Base-by-base conservation (phyloP, 2,888 invertebrate genomes). In the Ganaspis brasiliensis region DNA sequence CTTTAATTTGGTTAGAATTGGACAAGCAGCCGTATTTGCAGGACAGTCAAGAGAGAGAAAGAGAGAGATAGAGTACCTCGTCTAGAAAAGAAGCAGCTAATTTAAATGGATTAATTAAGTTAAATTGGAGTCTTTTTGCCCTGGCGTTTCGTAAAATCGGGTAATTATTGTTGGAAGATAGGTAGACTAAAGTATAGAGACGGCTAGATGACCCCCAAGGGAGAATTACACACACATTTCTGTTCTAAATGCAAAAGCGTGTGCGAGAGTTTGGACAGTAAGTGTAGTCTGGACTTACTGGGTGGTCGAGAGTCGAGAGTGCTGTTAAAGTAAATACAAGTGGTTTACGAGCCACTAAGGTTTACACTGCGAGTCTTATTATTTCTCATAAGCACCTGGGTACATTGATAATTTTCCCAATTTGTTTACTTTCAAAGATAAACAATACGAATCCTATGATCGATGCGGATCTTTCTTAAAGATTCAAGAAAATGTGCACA, bases 41-140 rank as follows among this genome's bases (percentile, higher is more conserved):
- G 21, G 16, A 55, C 8, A 55, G 19, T 55, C 19, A 10, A 1
- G 21, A n/a, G n/a, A n/a, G n/a, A n/a, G n/a, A n/a, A n/a, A n/a
- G n/a, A n/a, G n/a, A n/a, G n/a, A n/a, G n/a, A n/a, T n/a, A n/a
- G n/a, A 61, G 37, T 35, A 19, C n/a, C 55, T 45, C 63, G 56
- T 73, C 24, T 40, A 12, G 73, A 24, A 77, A 82, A 82, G 79
- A 82, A 83, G 63, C 74, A 71, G 76, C 82, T 82, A 82, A 83
- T 85, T 86, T 83, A 77, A 82, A 84, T 82, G 82, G 83, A 84
- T 84, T 82, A 84, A 85, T 85, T 82, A 85, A 85, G 84, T 78
- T 83, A 80, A 83, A 85, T 81, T 84, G 79, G 40, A 75, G 71
- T n/a, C 72, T 49, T 59, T 79, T 78, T 80, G 26, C 52, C 19